A percentile compares a stretch with the other conserved stretches of the same genome.
phyloP scores from a whole-genome alignment of 2,888 invertebrate genomes.

The Embidobia sp. region DNA sequence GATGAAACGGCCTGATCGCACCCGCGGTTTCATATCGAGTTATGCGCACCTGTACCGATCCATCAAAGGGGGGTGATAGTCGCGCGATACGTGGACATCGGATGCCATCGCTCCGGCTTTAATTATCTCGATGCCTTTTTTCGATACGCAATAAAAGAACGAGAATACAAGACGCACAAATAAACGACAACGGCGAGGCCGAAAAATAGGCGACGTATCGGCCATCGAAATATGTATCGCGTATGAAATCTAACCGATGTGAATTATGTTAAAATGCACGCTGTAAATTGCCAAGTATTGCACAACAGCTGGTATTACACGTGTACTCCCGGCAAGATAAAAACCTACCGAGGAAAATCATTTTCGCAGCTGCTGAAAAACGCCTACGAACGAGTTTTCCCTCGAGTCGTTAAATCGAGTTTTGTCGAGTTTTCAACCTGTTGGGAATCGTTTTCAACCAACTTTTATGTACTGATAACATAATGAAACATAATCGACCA shows the following conservation, averaged over 20 bases:
- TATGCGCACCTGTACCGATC: conserved; percentile 76
- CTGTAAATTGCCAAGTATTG: conserved; percentile 63
- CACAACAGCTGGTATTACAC: conserved; percentile 66
- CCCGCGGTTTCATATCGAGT: conserved; percentile 70
- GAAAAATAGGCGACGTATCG: conserved; percentile 65
- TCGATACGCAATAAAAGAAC: conserved; percentile 61
- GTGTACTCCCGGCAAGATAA: conserved; percentile 45
- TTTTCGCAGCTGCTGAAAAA: conserved; percentile 62
- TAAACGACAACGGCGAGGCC: conserved; percentile 38
- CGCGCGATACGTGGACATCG: conserved; percentile 72
- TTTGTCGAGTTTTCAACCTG: too few species aligned
- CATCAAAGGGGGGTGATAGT: conserved; percentile 75
- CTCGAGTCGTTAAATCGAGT: too few species aligned
- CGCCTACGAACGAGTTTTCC: too few species aligned
- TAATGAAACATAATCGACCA: too few species aligned
- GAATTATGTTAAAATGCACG: conserved; percentile 64
- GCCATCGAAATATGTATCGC: conserved; percentile 64
- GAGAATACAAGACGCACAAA: conserved; percentile 37
- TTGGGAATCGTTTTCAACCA: too few species aligned
- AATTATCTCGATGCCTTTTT: conserved; percentile 69
- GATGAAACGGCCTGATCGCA: conserved; percentile 60
- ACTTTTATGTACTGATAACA: too few species aligned
- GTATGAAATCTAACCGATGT: conserved; percentile 64
- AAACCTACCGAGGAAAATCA: conserved; percentile 36
- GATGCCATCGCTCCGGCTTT: conserved; percentile 69